Percentiles rank a stretch among this genome's conserved stretches.
These are phyloP conservation scores for Drosophila conformis DNA, from an alignment of 2,888 invertebrate genomes.

Conservation along the genomic window DNA sequence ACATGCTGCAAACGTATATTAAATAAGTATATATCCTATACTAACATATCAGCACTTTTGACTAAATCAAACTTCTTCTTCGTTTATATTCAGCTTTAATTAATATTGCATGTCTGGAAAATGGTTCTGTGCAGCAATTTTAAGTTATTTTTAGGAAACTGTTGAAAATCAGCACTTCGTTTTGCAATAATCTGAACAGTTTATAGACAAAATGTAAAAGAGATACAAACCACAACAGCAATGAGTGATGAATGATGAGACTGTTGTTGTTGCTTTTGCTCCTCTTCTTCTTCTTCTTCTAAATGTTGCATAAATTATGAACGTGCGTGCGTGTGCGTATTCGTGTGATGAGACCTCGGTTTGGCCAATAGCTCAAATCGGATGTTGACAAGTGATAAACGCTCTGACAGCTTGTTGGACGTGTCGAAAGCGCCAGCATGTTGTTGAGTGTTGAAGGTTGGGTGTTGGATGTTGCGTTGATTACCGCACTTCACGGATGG, in stretches of 20 bases:
- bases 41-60: neutral
- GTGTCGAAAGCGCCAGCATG: slow-evolving; percentile 52
- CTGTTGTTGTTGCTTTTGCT: slow-evolving; percentile 10
- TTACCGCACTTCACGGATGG: slow-evolving; percentile 22
- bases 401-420: slow-evolving; percentile 63
- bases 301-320: slow-evolving; percentile 49
- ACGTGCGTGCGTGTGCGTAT: slow-evolving; percentile 9
- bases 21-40: neutral
- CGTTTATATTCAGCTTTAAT: neutral
- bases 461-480: slow-evolving; percentile 6
- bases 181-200: neutral
- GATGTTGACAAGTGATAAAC: slow-evolving; percentile 65
- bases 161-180: neutral
- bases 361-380: slow-evolving; percentile 58
- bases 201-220: neutral
- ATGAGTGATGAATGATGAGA: slow-evolving; percentile 49
- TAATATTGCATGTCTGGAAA: neutral
- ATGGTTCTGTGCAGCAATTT: neutral
- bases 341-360: slow-evolving; percentile 40
- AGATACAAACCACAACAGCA: slow-evolving; percentile 4
- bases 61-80: neutral
- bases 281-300: neutral
- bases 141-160: neutral
- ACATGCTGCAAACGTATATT: neutral
- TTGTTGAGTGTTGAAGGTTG: slow-evolving; percentile 4